Evolutionary conservation across 2,797 vertebrate genomes (phyloP).

Genomic region (Fratercula arctica): DNA sequence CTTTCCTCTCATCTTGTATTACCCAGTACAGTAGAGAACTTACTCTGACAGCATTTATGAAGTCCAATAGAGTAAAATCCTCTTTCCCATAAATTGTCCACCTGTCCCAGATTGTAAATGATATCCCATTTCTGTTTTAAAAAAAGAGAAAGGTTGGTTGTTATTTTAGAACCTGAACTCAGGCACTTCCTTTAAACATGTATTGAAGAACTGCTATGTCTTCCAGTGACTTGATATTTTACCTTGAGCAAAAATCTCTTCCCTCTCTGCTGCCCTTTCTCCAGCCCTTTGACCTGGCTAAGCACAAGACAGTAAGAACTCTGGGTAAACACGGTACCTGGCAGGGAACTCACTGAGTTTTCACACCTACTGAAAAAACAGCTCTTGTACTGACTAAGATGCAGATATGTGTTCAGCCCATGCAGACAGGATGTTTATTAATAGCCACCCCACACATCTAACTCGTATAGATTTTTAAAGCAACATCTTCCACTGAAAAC

Average conservation of each 20-base stretch:
- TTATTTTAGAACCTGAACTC: neutral
- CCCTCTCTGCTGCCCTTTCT: neutral
- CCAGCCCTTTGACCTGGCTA: neutral
- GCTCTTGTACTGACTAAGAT: neutral
- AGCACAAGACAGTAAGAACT: neutral
- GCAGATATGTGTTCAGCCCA: neutral
- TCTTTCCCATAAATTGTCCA: constrained; percentile 93
- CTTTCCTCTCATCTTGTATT: neutral
- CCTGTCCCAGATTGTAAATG: constrained; percentile 97
- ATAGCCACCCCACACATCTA: neutral
- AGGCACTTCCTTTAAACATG: neutral
- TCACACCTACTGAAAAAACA: neutral
- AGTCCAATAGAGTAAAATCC: constrained; percentile 95
- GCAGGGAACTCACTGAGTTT: neutral
- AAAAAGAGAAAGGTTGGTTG: neutral
- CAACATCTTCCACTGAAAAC: neutral
- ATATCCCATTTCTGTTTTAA: constrained; percentile 87
- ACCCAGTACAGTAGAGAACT: constrained; percentile 47
- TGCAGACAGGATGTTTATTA: neutral
- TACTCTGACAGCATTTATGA: constrained; percentile 95
- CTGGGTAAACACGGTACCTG: neutral
- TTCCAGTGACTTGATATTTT: neutral
- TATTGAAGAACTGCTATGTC: neutral
- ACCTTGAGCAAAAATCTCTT: neutral
- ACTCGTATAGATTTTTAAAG: neutral